phyloP scores from a whole-genome alignment of 2,888 invertebrate genomes.

The Drosophila mayaguana region DNA sequence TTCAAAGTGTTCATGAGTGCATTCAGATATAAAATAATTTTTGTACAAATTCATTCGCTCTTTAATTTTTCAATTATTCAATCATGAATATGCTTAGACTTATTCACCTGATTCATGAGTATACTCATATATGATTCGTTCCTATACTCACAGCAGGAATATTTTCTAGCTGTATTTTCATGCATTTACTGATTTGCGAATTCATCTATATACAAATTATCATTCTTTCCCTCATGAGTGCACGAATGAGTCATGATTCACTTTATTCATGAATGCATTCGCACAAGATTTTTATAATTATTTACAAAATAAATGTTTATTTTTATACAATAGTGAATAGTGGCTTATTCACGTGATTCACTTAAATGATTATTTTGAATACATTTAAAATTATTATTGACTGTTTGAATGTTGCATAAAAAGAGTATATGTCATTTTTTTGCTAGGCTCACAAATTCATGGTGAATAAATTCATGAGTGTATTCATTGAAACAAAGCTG shows the following conservation, averaged over 20 bases:
- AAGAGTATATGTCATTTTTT: too few relatives aligned
- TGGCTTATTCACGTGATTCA: background rate
- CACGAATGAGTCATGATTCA: background rate
- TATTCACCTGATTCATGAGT: background rate
- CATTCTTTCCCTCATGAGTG: background rate
- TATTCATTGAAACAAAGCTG: background rate
- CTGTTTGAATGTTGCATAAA: background rate
- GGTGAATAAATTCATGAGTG: background rate
- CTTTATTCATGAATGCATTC: background rate
- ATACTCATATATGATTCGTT: too few relatives aligned
- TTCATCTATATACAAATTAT: background rate
- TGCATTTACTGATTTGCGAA: background rate
- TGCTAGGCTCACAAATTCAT: background rate
- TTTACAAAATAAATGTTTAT: too few relatives aligned
- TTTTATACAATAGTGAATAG: too few relatives aligned
- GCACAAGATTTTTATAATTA: accelerated
- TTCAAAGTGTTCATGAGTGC: background rate
- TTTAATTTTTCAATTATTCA: background rate
- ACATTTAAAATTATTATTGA: background rate
- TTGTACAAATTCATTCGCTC: too few relatives aligned
- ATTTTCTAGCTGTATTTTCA: too few relatives aligned
- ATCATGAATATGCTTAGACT: background rate
- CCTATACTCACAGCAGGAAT: too few relatives aligned
- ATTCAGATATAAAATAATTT: background rate
- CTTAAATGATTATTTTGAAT: background rate